Evolutionary conservation across 2,797 vertebrate genomes (phyloP).

Genomic region (Malurus splendens): DNA sequence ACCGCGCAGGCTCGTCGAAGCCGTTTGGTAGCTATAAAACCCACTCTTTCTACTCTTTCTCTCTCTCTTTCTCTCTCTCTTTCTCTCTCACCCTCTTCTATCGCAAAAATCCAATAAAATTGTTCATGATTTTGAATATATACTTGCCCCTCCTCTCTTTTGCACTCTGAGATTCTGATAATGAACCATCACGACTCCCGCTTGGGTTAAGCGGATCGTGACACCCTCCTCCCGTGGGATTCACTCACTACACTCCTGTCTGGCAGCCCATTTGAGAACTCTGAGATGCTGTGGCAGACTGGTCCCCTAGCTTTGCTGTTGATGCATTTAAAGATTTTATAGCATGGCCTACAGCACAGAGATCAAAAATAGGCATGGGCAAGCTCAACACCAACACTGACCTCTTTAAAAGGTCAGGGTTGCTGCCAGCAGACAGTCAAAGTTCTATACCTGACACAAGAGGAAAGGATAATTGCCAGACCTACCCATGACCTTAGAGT

Average conservation of each 20-base stretch:
- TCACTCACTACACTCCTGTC: background rate
- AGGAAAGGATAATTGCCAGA: background rate
- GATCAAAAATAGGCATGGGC: background rate
- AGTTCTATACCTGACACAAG: background rate
- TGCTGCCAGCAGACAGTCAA: background rate
- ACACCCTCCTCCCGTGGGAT: rapidly evolving
- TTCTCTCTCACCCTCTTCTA: too few relatives aligned
- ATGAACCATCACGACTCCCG: too few relatives aligned
- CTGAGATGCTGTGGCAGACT: background rate
- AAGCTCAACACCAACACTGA: background rate
- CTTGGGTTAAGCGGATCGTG: too few relatives aligned
- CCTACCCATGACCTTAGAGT: background rate
- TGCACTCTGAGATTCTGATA: too few relatives aligned
- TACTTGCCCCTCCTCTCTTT: too few relatives aligned
- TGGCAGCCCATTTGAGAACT: background rate
- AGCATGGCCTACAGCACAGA: background rate
- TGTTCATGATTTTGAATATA: too few relatives aligned
- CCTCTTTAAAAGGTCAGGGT: background rate
- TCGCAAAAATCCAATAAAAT: too few relatives aligned
- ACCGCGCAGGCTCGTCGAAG: too few relatives aligned
- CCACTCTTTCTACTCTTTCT: too few relatives aligned
- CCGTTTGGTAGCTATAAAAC: too few relatives aligned
- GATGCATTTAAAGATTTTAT: background rate
- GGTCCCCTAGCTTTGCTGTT: background rate
- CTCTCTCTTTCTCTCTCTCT: too few relatives aligned